Percentiles rank a stretch among this genome's conserved stretches.
phyloP scores from a whole-genome alignment of 1,140 invertebrate genomes.

The Homarus americanus region DNA sequence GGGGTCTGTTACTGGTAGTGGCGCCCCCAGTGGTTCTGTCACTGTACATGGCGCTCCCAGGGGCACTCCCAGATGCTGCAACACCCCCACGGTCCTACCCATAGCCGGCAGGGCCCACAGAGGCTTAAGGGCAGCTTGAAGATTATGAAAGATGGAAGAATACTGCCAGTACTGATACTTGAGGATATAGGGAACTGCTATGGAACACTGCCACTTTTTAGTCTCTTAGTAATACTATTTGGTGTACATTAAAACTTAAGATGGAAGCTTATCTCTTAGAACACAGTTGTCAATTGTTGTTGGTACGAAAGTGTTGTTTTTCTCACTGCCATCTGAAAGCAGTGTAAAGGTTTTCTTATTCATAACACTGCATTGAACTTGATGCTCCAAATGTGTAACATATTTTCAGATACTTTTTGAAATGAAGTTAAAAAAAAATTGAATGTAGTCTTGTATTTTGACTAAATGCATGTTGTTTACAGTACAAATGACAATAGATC shows the following conservation, averaged over 20 bases:
- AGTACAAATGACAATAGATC: conserved; percentile 56
- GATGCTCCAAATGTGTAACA: neutral
- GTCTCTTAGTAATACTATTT: conserved; percentile 13
- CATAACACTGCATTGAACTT: neutral
- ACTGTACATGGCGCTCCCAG: no score
- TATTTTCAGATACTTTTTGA: conserved; percentile 35
- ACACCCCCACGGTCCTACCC: no score
- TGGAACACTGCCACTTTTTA: conserved; percentile 67
- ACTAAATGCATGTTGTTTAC: conserved; percentile 40
- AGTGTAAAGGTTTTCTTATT: conserved; percentile 54
- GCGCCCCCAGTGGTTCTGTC: no score
- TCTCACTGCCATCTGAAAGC: conserved; percentile 32
- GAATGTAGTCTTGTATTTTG: conserved; percentile 22
- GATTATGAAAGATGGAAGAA: conserved; percentile 9
- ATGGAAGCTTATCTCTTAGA: conserved; percentile 6
- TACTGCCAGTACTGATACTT: conserved; percentile 36
- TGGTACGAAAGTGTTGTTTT: neutral
- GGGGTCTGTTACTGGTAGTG: no score
- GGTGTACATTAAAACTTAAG: conserved; percentile 16
- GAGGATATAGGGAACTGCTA: conserved; percentile 45
- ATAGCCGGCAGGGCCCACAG: no score
- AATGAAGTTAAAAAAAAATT: conserved; percentile 2
- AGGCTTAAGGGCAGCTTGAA: conserved; percentile 53
- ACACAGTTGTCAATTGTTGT: conserved; percentile 43
- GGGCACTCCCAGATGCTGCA: no score